Evolutionary conservation across 2,113 vertebrate species (phyloP), one percentile per base, ranked within the genome.

Genomic region (Excalfactoria chinensis): DNA sequence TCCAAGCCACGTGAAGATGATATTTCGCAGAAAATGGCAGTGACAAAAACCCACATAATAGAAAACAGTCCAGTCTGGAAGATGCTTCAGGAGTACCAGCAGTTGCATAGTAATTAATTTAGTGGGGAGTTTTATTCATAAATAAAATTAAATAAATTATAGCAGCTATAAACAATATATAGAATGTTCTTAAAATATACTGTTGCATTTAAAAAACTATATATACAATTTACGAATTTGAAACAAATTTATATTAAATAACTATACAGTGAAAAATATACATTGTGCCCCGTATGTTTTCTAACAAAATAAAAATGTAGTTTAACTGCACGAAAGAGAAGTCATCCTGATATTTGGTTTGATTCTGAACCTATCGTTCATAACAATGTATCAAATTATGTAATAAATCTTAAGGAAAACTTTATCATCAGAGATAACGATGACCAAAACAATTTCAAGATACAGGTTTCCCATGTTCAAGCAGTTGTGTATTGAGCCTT

Each of bases 21-120:
- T 32, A 96, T 98, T 96, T 93, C 88, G 43, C 96, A 98, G 66
- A 97, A 98, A 93, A 98, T 99, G 97, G 93, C 97, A 95, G 89
- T 95, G 95, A 97, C 97, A 91, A 98, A 98, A 96, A 96, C 98
- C 69, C 98, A 98, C 56, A 97, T 99, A 93, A 95, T 97, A 76
- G 98, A 99, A 88, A 97, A 93, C 86, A 98, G 98, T 93, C 97
- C 98, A 69, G 98, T 98, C 79, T 98, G 98, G 98, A 97, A 98
- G 92, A 98, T 98, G 96, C 97, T 99, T 62, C 97, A 94, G 69
- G 96, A 98, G 84, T 74, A 97, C 86, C 97, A 97, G 64, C 96
- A 97, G 67, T 26, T 93, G 6, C 75, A 80, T 6, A 69, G 37
- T 70, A 94, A 96, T 66, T 95, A 92, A 93, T 35, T 95, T 81